phyloP scores from a whole-genome alignment of 2,113 vertebrate species.

The Otocyon megalotis region DNA sequence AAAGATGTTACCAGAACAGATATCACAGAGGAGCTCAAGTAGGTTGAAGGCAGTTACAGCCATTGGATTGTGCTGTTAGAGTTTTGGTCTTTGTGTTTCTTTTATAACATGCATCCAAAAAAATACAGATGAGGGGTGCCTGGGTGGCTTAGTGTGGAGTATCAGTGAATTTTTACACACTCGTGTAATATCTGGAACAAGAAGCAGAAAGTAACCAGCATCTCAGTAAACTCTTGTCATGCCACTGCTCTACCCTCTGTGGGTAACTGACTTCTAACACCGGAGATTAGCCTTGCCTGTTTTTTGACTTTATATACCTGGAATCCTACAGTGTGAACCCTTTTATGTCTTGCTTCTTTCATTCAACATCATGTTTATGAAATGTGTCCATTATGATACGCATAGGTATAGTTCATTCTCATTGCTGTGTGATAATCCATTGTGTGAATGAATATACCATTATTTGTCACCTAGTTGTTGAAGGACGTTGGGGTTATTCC shows the following conservation, averaged over 20 bases:
- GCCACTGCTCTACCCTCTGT: background rate
- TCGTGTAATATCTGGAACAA: background rate
- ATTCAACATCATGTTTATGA: background rate
- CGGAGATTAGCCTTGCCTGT: background rate
- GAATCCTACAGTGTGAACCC: background rate
- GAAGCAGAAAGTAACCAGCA: background rate
- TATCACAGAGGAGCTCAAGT: background rate
- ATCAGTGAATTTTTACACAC: background rate
- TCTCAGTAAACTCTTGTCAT: background rate
- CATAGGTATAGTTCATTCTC: background rate
- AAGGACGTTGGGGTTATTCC: background rate
- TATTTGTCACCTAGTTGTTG: background rate
- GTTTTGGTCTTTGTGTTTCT: background rate
- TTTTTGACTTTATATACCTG: background rate
- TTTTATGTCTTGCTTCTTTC: background rate
- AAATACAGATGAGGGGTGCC: background rate
- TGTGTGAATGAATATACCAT: background rate
- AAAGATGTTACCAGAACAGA: background rate
- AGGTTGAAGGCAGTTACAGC: background rate
- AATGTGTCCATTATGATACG: background rate
- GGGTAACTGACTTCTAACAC: background rate
- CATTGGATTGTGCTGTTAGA: background rate
- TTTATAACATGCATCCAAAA: background rate
- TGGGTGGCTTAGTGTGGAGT: too few species aligned
- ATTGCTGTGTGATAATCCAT: background rate